Evolutionary conservation across 2,797 vertebrate species (phyloP), one percentile per base, ranked within the genome.

Genomic region (Tolypeutes matacus): DNA sequence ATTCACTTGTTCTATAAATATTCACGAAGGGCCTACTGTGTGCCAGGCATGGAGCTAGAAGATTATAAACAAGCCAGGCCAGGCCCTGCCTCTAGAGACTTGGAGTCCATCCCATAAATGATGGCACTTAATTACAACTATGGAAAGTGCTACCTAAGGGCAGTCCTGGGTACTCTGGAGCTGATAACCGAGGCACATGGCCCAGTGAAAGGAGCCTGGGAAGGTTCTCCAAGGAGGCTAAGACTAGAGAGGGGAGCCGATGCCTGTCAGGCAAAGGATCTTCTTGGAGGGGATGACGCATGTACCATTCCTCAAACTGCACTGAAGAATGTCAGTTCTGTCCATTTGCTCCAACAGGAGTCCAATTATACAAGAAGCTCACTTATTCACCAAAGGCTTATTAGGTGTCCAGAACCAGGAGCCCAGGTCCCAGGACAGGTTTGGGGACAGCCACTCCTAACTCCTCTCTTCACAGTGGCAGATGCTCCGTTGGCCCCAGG

Each of bases 341-440:
- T n/a, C 39, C 21, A 2, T 20, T 27, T 36, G 27, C 20, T 77
- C 34, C 82, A 53, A 15, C 10, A 17, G 9, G 7, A 14, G 64
- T 56, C 86, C 27, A 10, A 25, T 60, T 36, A 58, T 0, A 0
- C 36, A 23, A 42, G 0, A 15, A 20, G 25, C 9, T n/a, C 29
- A 5, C 5, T 14, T 56, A 51, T 5, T 46, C 39, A 65, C 0
- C 2, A 12, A 86, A 42, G 51, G 7, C 25, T 27, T 29, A n/a
- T 3, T 3, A 39, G 58, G 53, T 36, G 53, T 36, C 36, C 39
- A 20, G 20, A 81, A 36, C 65, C 36, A 5, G 70, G 49, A 58
- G 25, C 27, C 20, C 2, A 4, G 51, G 78, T 51, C 62, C 60
- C 3, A 13, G 9, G 39, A 85, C 64, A 20, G 18, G 70, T 18